Evolutionary conservation across 2,888 invertebrate genomes (phyloP).

Genomic region (Drosophila siamana): DNA sequence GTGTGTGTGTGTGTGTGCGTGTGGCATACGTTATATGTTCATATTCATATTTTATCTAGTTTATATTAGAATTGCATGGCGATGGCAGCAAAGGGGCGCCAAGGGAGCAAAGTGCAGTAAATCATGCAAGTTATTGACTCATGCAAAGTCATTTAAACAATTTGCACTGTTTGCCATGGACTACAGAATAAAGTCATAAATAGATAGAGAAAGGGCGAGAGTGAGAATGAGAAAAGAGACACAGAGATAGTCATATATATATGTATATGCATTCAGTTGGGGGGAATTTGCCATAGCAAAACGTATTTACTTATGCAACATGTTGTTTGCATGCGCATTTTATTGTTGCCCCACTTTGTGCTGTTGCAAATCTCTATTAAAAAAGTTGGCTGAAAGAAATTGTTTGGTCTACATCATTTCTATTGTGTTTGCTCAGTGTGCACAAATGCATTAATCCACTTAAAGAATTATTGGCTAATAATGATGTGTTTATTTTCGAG

Average conservation of each 20-base stretch:
- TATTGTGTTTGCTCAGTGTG: background rate
- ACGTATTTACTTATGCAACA: constrained; percentile 50
- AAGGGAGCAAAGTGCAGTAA: constrained; percentile 39
- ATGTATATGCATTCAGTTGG: constrained; percentile 1
- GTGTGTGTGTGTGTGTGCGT: constrained; percentile 12
- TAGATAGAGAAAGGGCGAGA: constrained; percentile 8
- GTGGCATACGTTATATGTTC: constrained; percentile 54
- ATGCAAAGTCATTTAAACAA: constrained; percentile 64
- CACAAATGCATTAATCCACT: background rate
- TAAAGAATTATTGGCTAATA: background rate
- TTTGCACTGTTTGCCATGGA: constrained; percentile 56
- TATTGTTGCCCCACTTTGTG: constrained; percentile 40
- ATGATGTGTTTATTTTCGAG: background rate
- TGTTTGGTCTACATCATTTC: constrained; percentile 7
- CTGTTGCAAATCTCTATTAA: constrained; percentile 19
- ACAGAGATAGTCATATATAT: background rate
- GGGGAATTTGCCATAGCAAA: constrained; percentile 7
- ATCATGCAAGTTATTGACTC: constrained; percentile 66
- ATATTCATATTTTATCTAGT: constrained; percentile 70
- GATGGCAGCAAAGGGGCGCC: background rate
- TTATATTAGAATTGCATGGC: constrained; percentile 49
- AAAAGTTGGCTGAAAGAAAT: constrained; percentile 10
- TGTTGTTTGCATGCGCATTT: constrained; percentile 36
- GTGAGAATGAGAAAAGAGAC: background rate
- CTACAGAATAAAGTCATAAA: constrained; percentile 48